A percentile compares a stretch with the other conserved stretches of the same genome.
phyloP scores from a whole-genome alignment of 2,113 vertebrate genomes.

The Baryphthengus martii region DNA sequence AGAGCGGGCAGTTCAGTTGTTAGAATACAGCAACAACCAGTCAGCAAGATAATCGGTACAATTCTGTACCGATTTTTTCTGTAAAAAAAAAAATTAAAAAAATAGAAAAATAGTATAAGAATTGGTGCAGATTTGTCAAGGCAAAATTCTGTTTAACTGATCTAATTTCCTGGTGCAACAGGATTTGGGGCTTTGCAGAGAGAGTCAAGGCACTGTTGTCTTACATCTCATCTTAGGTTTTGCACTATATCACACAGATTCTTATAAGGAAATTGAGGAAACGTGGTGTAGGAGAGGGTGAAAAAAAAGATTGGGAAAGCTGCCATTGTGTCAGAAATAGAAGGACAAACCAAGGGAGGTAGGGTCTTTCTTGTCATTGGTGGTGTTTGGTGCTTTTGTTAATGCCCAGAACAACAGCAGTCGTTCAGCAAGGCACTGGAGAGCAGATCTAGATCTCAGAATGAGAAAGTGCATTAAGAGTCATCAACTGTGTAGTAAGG shows the following conservation, averaged over 20 bases:
- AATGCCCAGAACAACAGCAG: not conserved
- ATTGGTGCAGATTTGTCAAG: not conserved
- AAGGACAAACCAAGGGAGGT: not conserved
- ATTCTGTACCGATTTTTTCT: too few species aligned
- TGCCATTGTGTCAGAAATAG: not conserved
- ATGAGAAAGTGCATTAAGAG: not conserved
- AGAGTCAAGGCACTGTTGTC: not conserved
- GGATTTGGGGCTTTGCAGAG: not conserved
- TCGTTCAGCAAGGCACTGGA: not conserved
- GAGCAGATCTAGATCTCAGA: not conserved
- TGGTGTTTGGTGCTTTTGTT: not conserved
- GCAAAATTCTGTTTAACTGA: not conserved
- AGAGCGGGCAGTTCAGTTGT: not conserved
- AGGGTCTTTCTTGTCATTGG: not conserved
- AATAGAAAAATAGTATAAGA: not conserved
- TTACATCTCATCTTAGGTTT: not conserved
- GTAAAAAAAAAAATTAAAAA: not conserved
- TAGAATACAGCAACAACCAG: not conserved
- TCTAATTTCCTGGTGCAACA: not conserved
- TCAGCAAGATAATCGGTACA: not conserved
- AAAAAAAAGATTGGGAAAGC: not conserved
- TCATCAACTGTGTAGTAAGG: not conserved
- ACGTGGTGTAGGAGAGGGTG: fast-evolving
- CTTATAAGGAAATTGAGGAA: not conserved
- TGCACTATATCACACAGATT: not conserved